Percentiles rank a stretch among this genome's conserved stretches.
Conservation (phyloP, 23 tunicate genomes). For the Ciona savignyi region DNA sequence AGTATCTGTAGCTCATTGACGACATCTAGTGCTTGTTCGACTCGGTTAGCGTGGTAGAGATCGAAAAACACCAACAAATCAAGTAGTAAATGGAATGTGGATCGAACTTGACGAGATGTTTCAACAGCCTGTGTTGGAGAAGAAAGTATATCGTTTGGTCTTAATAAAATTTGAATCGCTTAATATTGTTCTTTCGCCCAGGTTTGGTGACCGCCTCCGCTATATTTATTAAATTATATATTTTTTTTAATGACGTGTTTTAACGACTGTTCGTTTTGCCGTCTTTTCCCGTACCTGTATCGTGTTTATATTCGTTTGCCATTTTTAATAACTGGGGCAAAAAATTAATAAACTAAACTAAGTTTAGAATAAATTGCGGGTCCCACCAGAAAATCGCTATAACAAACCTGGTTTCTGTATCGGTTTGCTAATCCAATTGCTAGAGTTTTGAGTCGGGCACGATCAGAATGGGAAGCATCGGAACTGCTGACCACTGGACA, state of each 20-base stretch:
- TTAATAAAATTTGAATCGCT: too few species aligned
- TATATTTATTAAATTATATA: too few species aligned
- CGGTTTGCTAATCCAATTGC: slow-evolving; percentile 72
- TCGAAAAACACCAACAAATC: slow-evolving; percentile 87
- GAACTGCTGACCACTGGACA: slow-evolving; percentile 39
- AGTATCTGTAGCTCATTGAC: slow-evolving; percentile 76
- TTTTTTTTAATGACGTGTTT: neutral
- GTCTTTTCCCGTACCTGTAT: too few species aligned
- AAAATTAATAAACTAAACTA: too few species aligned
- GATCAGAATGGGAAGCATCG: slow-evolving; percentile 49
- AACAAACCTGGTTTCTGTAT: slow-evolving; percentile 49
- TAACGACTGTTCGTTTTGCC: too few species aligned
- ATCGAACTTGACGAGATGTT: slow-evolving; percentile 28
- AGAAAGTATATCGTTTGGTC: too few species aligned
- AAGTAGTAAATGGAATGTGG: slow-evolving; percentile 80
- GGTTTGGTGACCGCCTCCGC: too few species aligned
- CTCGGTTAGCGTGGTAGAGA: slow-evolving; percentile 68
- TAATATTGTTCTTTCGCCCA: too few species aligned
- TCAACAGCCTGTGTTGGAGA: slow-evolving; percentile 35
- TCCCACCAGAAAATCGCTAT: neutral
- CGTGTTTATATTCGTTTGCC: too few species aligned
- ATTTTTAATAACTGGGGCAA: too few species aligned
- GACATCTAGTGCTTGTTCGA: slow-evolving; percentile 78
- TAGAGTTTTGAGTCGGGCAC: slow-evolving; percentile 48
- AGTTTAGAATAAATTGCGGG: too few species aligned